A percentile compares a stretch with the other conserved stretches of the same genome.
These are phyloP conservation scores for Bugula neritina DNA, from an alignment of 2,888 invertebrate species.

Conservation along the genomic window DNA sequence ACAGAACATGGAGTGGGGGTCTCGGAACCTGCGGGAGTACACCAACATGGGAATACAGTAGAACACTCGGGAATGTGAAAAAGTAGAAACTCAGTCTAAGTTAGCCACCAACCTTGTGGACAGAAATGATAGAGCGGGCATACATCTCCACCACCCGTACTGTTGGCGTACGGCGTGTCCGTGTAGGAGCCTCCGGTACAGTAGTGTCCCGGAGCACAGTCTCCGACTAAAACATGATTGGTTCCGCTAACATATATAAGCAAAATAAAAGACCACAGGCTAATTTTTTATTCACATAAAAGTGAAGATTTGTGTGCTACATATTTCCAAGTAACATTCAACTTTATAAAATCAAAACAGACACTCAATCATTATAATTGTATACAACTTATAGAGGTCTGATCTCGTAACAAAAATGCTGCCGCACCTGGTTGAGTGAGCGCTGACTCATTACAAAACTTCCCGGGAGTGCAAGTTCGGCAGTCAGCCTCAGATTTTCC, in stretches of 20 bases:
- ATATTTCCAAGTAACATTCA: too few relatives aligned
- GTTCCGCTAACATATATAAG: too few relatives aligned
- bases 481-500: slow-evolving; percentile 43
- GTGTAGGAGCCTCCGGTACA: slow-evolving; percentile 43
- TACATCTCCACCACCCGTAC: slow-evolving; percentile 36
- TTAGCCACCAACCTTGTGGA: slow-evolving; percentile 19
- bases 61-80: too few relatives aligned
- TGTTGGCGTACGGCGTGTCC: slow-evolving; percentile 39
- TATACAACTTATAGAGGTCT: too few relatives aligned
- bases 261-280: too few relatives aligned
- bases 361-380: too few relatives aligned
- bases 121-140: slow-evolving; percentile 45
- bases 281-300: too few relatives aligned
- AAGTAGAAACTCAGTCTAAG: too few relatives aligned
- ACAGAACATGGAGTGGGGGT: slow-evolving; percentile 37
- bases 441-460: slow-evolving; percentile 43
- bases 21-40: slow-evolving; percentile 34
- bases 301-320: too few relatives aligned
- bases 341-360: too few relatives aligned
- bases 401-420: too few relatives aligned
- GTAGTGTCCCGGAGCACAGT: slow-evolving; percentile 44
- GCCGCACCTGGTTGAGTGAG: neutral
- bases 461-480: slow-evolving; percentile 49
- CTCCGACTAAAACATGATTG: slow-evolving; percentile 32
- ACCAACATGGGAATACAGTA: too few relatives aligned